These are phyloP conservation scores for Eurois occulta DNA, from an alignment of 2,888 invertebrate species.

Conservation along the genomic window DNA sequence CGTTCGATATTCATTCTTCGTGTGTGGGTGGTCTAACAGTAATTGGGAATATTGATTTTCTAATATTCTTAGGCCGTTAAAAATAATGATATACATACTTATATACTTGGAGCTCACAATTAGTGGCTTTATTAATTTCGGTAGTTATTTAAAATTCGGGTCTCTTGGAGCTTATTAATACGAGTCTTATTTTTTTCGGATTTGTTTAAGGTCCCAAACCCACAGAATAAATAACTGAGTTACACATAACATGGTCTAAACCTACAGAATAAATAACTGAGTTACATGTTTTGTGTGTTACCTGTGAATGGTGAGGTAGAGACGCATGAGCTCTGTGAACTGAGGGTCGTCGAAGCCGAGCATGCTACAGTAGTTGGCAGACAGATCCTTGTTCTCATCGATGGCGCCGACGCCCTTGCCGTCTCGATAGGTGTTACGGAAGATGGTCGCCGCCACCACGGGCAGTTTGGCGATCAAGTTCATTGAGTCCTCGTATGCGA, in stretches of 20 bases:
- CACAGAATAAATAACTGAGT: background rate
- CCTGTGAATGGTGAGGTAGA: slow-evolving; percentile 98
- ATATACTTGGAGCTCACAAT: background rate
- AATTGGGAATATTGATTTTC: background rate
- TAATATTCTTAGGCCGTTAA: background rate
- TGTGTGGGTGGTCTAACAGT: slow-evolving; percentile 32
- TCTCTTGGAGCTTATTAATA: background rate
- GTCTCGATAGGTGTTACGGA: slow-evolving; percentile 96
- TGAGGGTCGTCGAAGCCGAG: slow-evolving; percentile 95
- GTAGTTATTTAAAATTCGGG: background rate
- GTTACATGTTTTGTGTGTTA: slow-evolving; percentile 50
- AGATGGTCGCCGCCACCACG: slow-evolving; percentile 98
- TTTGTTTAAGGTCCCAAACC: background rate
- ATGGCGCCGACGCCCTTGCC: slow-evolving; percentile 97
- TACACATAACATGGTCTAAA: too few relatives aligned
- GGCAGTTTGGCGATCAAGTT: slow-evolving; percentile 98
- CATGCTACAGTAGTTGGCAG: slow-evolving; percentile 97
- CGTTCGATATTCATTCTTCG: slow-evolving; percentile 43
- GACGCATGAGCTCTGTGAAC: slow-evolving; percentile 97
- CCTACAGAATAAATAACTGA: background rate
- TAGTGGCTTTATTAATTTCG: background rate
- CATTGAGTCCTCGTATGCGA: slow-evolving; percentile 97
- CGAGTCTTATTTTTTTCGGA: background rate
- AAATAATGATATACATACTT: background rate
- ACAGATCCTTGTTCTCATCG: slow-evolving; percentile 97